Percentiles rank a stretch among this genome's conserved stretches.
Evolutionary conservation across 2,888 invertebrate species (phyloP).

Genomic region (Diadegma fenestrale): DNA sequence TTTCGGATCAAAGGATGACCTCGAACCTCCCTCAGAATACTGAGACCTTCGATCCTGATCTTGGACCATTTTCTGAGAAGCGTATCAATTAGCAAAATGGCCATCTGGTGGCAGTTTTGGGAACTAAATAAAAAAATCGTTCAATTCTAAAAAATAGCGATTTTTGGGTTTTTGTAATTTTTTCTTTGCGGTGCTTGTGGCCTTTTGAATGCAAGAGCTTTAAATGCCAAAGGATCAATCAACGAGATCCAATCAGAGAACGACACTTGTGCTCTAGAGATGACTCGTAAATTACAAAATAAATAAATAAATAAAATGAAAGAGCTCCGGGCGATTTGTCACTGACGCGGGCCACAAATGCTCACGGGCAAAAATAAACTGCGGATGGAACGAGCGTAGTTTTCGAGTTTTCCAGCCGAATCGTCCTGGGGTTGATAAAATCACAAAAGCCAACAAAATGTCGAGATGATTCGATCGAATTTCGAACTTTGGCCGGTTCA

Average conservation of each 20-base stretch:
- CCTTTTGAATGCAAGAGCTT: background rate
- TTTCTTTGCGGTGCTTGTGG: background rate
- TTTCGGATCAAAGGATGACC: conserved; percentile 51
- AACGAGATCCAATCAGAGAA: background rate
- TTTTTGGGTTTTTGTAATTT: background rate
- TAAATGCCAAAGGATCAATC: background rate
- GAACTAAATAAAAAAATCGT: background rate
- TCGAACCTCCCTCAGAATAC: conserved; percentile 15
- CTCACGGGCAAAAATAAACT: conserved; percentile 15
- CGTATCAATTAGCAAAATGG: background rate
- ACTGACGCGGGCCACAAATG: background rate
- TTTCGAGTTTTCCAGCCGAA: background rate
- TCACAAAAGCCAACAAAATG: background rate
- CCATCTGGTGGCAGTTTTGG: background rate
- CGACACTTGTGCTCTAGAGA: background rate
- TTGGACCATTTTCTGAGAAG: conserved; percentile 2
- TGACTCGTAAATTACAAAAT: conserved; percentile 39
- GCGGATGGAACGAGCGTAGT: background rate
- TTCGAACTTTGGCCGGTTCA: background rate
- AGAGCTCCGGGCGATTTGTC: conserved; percentile 18
- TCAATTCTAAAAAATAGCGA: background rate
- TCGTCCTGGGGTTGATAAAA: conserved; percentile 3
- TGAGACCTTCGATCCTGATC: conserved; percentile 26
- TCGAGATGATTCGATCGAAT: conserved; percentile 22
- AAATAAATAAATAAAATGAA: conserved; percentile 4